Base-by-base conservation (phyloP, 1,140 invertebrate species). In the Drosophila subpulchrella region DNA sequence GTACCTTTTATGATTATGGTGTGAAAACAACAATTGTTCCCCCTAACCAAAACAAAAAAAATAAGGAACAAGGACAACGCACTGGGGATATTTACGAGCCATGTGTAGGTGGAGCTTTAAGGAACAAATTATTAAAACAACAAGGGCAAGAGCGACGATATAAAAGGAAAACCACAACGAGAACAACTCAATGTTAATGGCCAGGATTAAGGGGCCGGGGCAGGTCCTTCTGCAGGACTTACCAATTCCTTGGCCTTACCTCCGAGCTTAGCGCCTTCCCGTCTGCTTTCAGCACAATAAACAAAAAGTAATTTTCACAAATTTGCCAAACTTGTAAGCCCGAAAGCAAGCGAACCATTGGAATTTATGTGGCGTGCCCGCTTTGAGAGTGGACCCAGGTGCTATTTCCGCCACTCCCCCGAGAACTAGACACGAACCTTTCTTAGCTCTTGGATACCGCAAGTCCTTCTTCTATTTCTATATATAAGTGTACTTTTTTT, bases 291-390 rank as follows among this genome's bases (percentile, higher is more conserved):
- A 80, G 70, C 84, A 84, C 84, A 89, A 89, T 90, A 90, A 91
- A 89, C 78, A 79, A 91, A 91, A 91, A 91, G 89, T 91, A 91
- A 91, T 91, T 91, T 91, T 91, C 88, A 91, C 89, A 91, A 91
- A 91, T 91, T 91, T 91, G 89, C 89, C 89, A 91, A 72, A 84
- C 84, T 84, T 83, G 84, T 91, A 91, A 91, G 89, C 89, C 75
- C 66, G 53, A 75, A 54, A 67, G 67, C 34, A 66, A 71, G 70
- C 59, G 68, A 71, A 74, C 79, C 83, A 89, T 90, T 89, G 85
- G 80, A 89, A 89, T 89, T 89, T 89, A 89, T 89, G 84, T 89
- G 70, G 84, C 84, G 77, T 89, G 85, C 70, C 56, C 20, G 60
- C 54, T 51, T 66, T 81, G 88, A 74, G 89, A 91, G 83, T 91